Evolutionary conservation across 2,113 vertebrate species (phyloP), one percentile per base, ranked within the genome.

Genomic region (Hippoglossus stenolepis): DNA sequence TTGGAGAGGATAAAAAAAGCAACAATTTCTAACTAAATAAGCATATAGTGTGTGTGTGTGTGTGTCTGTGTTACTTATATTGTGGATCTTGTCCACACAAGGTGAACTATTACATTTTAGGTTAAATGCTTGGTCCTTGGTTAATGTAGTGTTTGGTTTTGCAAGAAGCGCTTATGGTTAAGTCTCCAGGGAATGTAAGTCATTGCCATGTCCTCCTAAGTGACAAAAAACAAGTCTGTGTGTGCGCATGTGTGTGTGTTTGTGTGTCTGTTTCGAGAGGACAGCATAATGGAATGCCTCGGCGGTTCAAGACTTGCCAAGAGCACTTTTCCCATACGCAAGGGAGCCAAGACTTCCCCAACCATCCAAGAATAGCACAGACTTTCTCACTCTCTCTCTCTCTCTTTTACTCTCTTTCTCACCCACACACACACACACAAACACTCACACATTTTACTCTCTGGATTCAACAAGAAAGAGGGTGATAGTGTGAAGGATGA

Each of bases 271-370:
- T 84, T 86, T 91, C 63, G 75, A 90, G 84, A 83, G 82, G 79
- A 88, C 84, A 90, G 83, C 89, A 93, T 90, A 93, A 93, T 93
- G 93, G 93, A 94, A 93, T 92, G 91, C 88, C 85, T 88, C 54
- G 47, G 47, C 47, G 69, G 84, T 79, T 88, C 67, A 62, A 87
- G 82, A 85, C 80, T 87, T 90, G 93, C 93, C 94, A 94, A 93
- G 83, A 94, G 90, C 92, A 92, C 91, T 94, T 94, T 95, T 94
- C 93, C 92, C 94, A 95, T 94, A 90, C 90, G 78, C 87, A 64
- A 59, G 67, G 77, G 91, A 93, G 93, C 93, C 93, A 94, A 94
- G 93, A 91, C 92, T 90, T 93, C 88, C 92, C 91, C 87, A 70
- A 78, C 84, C 84, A 73, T 92, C 93, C 91, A 94, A 94, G 92